A percentile compares a stretch with the other conserved stretches of the same genome.
Evolutionary conservation across 2,113 vertebrate species (phyloP).

Genomic region (Nanorana parkeri): DNA sequence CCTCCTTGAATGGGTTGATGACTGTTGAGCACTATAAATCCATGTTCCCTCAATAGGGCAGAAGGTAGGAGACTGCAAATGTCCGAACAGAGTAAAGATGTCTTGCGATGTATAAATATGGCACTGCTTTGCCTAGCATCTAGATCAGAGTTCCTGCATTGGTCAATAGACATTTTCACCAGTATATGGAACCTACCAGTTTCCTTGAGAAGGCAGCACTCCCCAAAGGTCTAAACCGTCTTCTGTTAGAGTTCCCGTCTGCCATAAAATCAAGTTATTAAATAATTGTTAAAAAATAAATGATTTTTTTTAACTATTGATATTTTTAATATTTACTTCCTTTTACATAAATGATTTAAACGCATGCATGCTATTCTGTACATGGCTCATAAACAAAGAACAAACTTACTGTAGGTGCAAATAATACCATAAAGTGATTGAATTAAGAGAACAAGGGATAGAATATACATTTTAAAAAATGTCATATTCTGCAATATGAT

Average conservation of each 20-base stretch:
- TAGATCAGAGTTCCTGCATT: too few species aligned
- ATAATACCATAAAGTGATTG: neutral
- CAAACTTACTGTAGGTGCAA: neutral
- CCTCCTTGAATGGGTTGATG: too few species aligned
- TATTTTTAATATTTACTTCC: neutral
- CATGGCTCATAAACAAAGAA: neutral
- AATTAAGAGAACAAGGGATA: neutral
- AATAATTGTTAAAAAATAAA: neutral
- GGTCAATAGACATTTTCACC: too few species aligned
- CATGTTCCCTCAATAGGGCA: too few species aligned
- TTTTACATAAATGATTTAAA: neutral
- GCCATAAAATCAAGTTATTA: slow-evolving; percentile 5
- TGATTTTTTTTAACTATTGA: neutral
- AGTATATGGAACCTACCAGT: slow-evolving; percentile 61
- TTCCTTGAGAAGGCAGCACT: slow-evolving; percentile 59
- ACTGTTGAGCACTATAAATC: too few species aligned
- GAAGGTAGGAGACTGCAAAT: too few species aligned
- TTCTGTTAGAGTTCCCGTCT: slow-evolving; percentile 76
- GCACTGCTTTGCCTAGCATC: too few species aligned
- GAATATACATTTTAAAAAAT: neutral
- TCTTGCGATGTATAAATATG: too few species aligned
- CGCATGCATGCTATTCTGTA: neutral
- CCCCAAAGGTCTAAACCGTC: slow-evolving; percentile 76
- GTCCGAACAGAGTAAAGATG: too few species aligned
- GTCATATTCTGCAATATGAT: neutral